phyloP scores from a whole-genome alignment of 2,888 invertebrate species.

The Dexiosoma caninum region DNA sequence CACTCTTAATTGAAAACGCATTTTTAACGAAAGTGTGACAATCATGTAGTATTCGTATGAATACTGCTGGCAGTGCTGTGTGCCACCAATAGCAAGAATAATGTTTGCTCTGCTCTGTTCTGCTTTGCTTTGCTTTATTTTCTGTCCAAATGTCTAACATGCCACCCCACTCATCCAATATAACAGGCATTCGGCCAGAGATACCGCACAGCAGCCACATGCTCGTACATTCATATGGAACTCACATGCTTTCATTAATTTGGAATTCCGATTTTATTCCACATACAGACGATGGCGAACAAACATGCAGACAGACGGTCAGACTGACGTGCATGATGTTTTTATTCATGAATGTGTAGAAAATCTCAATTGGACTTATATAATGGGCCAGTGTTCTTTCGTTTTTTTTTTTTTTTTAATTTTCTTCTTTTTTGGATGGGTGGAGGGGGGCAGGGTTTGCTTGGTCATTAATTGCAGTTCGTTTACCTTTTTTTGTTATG shows the following conservation, averaged over 20 bases:
- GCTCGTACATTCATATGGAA: slow-evolving; percentile 8
- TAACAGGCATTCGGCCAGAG: neutral
- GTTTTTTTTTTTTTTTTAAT: neutral
- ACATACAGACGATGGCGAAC: neutral
- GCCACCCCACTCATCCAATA: neutral
- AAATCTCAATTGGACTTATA: slow-evolving; percentile 37
- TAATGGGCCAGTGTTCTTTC: slow-evolving; percentile 5
- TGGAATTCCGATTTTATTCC: slow-evolving; percentile 37
- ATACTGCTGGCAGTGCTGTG: neutral
- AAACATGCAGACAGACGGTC: neutral
- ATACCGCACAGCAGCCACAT: too few relatives aligned
- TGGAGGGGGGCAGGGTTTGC: too few relatives aligned
- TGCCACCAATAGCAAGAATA: slow-evolving; percentile 14
- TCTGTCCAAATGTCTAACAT: slow-evolving; percentile 15
- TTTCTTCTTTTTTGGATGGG: neutral
- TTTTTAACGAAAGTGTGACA: slow-evolving; percentile 58
- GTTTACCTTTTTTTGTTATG: slow-evolving; percentile 45
- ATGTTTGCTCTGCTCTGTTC: slow-evolving; percentile 28
- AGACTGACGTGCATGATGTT: slow-evolving; percentile 29
- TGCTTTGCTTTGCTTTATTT: slow-evolving; percentile 29
- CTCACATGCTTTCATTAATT: slow-evolving; percentile 50
- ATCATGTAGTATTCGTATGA: slow-evolving; percentile 34
- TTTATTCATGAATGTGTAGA: slow-evolving; percentile 39
- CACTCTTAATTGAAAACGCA: slow-evolving; percentile 55
- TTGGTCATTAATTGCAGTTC: slow-evolving; percentile 54